A percentile compares a stretch with the other conserved stretches of the same genome.
Evolutionary conservation across 2,888 invertebrate genomes (phyloP).

Genomic region (Glaucopsyche alexis): DNA sequence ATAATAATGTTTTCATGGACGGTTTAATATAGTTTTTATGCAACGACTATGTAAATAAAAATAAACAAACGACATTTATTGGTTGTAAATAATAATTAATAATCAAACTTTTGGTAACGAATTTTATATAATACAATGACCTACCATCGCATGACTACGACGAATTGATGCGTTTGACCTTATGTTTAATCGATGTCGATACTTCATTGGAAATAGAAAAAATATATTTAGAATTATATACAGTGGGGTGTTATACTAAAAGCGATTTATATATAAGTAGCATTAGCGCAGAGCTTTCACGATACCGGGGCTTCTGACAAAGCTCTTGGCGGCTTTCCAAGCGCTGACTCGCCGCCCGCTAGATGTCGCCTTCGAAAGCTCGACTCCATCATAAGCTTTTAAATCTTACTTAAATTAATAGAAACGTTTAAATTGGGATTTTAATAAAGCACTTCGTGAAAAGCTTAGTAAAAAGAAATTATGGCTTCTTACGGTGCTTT

Average conservation of each 20-base stretch:
- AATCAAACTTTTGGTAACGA: neutral
- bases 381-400: constrained; percentile 33
- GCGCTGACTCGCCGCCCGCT: constrained; percentile 47
- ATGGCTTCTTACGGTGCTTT: neutral
- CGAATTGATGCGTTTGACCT: neutral
- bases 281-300: constrained; percentile 52
- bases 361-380: constrained; percentile 52
- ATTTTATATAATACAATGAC: neutral
- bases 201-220: neutral
- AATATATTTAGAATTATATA: constrained; percentile 15
- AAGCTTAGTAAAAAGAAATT: constrained; percentile 13
- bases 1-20: neutral
- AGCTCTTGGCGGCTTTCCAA: constrained; percentile 64
- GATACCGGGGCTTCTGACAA: constrained; percentile 64
- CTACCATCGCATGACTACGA: neutral
- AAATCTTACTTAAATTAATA: constrained; percentile 26
- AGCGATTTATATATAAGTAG: constrained; percentile 43
- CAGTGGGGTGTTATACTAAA: constrained; percentile 38
- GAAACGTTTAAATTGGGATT: constrained; percentile 13
- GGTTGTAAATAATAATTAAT: neutral
- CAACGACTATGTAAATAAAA: neutral
- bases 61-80: neutral
- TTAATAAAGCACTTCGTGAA: neutral
- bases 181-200: neutral
- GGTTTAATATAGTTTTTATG: neutral